Percentiles rank a stretch among this genome's conserved stretches.
Evolutionary conservation across 2,888 invertebrate species (phyloP).

Genomic region (Phyllotreta cruciferae): DNA sequence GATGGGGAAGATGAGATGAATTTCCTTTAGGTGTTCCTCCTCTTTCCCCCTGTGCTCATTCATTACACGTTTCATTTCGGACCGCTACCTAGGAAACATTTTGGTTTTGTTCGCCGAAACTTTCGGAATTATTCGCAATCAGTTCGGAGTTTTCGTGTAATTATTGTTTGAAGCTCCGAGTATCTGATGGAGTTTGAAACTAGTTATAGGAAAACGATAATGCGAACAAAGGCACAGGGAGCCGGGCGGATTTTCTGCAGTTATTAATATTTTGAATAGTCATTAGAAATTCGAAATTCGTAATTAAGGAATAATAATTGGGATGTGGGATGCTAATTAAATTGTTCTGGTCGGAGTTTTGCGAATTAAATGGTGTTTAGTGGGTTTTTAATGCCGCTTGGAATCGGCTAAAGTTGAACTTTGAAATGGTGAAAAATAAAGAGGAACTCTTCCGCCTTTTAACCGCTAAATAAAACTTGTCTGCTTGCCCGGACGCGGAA

Average conservation of each 20-base stretch:
- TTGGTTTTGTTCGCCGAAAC: slow-evolving; percentile 33
- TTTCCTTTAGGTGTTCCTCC: neutral
- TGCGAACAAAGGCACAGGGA: slow-evolving; percentile 22
- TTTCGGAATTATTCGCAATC: slow-evolving; percentile 39
- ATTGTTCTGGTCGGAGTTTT: neutral
- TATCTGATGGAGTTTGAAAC: slow-evolving; percentile 31
- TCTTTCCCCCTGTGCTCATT: slow-evolving; percentile 18
- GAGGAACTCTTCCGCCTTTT: neutral
- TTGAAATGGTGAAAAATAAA: no score
- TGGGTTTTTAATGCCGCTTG: no score
- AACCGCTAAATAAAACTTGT: neutral
- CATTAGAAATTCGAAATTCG: slow-evolving; percentile 5
- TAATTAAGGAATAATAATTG: slow-evolving; percentile 5
- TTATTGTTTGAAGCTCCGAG: slow-evolving; percentile 35
- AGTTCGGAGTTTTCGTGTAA: slow-evolving; percentile 40
- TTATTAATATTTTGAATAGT: slow-evolving; percentile 23
- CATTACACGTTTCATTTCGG: slow-evolving; percentile 28
- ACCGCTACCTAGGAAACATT: slow-evolving; percentile 27
- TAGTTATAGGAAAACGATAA: slow-evolving; percentile 33
- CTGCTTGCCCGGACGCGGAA: slow-evolving; percentile 4
- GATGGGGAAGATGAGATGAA: no score
- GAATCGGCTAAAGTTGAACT: no score
- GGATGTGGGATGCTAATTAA: neutral
- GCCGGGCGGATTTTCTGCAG: slow-evolving; percentile 13
- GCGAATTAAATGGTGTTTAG: no score